Evolutionary conservation across 2,797 vertebrate species (phyloP).

Genomic region (Gallinago solitaria): DNA sequence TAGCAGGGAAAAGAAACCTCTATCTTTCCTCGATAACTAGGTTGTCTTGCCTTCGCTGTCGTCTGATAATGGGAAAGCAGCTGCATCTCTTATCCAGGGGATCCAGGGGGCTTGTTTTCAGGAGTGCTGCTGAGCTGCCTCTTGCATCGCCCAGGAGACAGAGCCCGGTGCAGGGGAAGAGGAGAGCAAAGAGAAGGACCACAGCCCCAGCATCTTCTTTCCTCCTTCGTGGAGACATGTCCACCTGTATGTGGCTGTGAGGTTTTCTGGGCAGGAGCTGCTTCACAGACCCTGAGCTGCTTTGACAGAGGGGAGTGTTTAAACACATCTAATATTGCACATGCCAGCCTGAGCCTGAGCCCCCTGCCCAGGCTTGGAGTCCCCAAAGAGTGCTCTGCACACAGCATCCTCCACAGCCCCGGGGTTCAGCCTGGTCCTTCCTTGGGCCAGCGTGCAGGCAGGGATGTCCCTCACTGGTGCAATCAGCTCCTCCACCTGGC

Average conservation of each 20-base stretch:
- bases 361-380: rapidly evolving
- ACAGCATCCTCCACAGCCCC: not conserved
- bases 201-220: not conserved
- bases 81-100: not conserved
- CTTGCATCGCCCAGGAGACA: not conserved
- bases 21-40: not conserved
- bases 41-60: not conserved
- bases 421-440: not conserved
- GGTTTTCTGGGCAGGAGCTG: not conserved
- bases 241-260: not conserved
- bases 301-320: not conserved
- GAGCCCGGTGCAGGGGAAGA: not conserved
- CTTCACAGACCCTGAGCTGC: not conserved
- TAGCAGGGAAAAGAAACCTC: not conserved
- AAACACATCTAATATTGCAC: not conserved
- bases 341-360: rapidly evolving
- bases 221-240: rapidly evolving
- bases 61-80: not conserved
- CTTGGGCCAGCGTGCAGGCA: rapidly evolving
- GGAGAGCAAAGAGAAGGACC: not conserved
- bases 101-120: not conserved
- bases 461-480: not conserved
- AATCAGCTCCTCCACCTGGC: not conserved
- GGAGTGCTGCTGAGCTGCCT: not conserved
- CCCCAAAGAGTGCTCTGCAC: rapidly evolving